Evolutionary conservation across 37 sponge, comb jelly and placozoan species (phyloP).

Genomic region (Theonella swinhoei): DNA sequence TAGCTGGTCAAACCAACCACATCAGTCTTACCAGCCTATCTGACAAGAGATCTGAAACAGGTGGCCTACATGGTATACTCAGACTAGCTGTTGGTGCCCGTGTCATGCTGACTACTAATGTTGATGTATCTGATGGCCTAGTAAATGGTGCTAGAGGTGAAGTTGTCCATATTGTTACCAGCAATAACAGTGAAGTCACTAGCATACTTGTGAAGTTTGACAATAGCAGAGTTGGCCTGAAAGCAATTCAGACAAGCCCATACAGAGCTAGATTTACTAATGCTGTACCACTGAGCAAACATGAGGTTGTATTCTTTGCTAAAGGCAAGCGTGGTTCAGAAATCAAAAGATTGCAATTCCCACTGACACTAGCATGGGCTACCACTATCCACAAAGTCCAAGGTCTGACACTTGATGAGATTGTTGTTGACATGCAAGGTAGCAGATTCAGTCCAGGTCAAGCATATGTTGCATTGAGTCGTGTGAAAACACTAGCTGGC

Average conservation of each 20-base stretch:
- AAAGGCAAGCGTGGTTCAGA: slow-evolving; percentile 25
- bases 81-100: slow-evolving; percentile 44
- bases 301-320: slow-evolving; percentile 47
- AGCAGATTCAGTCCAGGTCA: slow-evolving; percentile 30
- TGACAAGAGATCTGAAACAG: slow-evolving; percentile 33
- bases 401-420: slow-evolving; percentile 34
- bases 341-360: slow-evolving; percentile 10
- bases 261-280: slow-evolving; percentile 1
- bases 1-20: slow-evolving; percentile 37
- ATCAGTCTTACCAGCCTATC: slow-evolving; percentile 9
- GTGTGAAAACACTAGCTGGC: slow-evolving; percentile 15
- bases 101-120: slow-evolving; percentile 50
- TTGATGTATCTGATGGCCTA: slow-evolving; percentile 35
- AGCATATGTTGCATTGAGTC: slow-evolving; percentile 49
- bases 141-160: not conserved
- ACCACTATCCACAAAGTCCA: slow-evolving; percentile 54
- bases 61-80: slow-evolving; percentile 30
- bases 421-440: slow-evolving; percentile 40
- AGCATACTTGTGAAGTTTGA: slow-evolving; percentile 53
- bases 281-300: slow-evolving; percentile 41
- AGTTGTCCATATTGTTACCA: slow-evolving; percentile 20
- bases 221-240: slow-evolving; percentile 15
- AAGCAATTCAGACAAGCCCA: slow-evolving; percentile 25
- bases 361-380: slow-evolving; percentile 23
- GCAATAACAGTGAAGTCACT: slow-evolving; percentile 18